Percentiles rank a stretch among this genome's conserved stretches.
phyloP scores from a whole-genome alignment of 2,113 vertebrate genomes.

The Pseudorectes ferrugineus region DNA sequence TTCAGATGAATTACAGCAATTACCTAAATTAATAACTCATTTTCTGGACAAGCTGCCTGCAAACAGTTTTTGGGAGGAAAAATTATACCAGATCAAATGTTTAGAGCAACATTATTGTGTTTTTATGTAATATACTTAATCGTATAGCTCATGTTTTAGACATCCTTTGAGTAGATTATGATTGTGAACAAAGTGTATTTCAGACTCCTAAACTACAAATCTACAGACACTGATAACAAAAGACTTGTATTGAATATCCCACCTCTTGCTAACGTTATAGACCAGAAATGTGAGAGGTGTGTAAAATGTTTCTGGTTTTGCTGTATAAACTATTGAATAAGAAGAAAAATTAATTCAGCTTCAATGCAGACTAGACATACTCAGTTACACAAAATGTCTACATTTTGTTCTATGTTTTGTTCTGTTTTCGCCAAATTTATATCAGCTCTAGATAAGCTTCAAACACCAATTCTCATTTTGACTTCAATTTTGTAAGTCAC shows the following conservation, averaged over 20 bases:
- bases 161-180: neutral
- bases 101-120: neutral
- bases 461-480: neutral
- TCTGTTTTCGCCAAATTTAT: neutral
- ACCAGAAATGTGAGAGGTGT: neutral
- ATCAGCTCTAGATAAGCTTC: neutral
- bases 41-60: neutral
- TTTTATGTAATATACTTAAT: neutral
- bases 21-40: neutral
- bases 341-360: neutral
- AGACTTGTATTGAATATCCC: neutral
- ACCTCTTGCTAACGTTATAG: neutral
- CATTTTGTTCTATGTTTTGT: neutral
- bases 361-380: neutral
- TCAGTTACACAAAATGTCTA: neutral
- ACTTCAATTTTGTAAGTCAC: neutral
- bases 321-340: neutral
- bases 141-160: neutral
- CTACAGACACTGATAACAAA: neutral
- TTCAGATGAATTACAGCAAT: neutral
- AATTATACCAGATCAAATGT: neutral
- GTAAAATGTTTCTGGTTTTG: neutral
- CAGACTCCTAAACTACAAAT: neutral
- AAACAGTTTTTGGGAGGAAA: fast-evolving
- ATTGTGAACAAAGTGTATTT: neutral